Percentiles rank a stretch among this genome's conserved stretches.
Conservation (phyloP, 2,113 vertebrate species). For the Oryctolagus cuniculus region DNA sequence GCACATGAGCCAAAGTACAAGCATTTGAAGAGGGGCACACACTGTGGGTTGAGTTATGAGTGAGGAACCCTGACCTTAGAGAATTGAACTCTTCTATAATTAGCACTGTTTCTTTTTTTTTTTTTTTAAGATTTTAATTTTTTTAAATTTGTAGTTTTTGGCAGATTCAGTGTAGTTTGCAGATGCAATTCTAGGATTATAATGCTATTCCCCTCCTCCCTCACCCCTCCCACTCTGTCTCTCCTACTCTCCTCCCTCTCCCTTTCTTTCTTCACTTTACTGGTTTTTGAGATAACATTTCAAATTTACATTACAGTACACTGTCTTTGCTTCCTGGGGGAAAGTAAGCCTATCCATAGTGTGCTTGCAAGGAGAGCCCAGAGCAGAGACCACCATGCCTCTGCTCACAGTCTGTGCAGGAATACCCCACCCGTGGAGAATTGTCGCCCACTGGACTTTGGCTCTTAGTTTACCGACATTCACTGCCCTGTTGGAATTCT, state of each 20-base stretch:
- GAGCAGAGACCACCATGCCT: neutral
- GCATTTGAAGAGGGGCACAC: neutral
- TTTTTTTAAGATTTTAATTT: too few relatives aligned
- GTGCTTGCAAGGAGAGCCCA: constrained; percentile 30
- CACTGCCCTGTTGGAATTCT: neutral
- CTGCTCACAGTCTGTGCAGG: neutral
- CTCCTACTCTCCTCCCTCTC: too few relatives aligned
- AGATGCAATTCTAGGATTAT: too few relatives aligned
- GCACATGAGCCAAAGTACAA: neutral
- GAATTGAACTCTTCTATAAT: neutral
- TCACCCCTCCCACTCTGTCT: too few relatives aligned
- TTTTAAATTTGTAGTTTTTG: too few relatives aligned
- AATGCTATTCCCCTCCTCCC: too few relatives aligned
- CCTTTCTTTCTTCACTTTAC: too few relatives aligned
- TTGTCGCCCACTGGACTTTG: neutral
- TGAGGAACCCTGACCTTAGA: neutral
- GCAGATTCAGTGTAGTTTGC: too few relatives aligned
- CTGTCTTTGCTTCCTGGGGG: neutral
- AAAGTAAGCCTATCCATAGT: neutral
- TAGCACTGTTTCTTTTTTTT: too few relatives aligned
- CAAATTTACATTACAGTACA: too few relatives aligned
- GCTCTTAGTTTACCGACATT: constrained; percentile 7
- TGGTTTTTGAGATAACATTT: too few relatives aligned
- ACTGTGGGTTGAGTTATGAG: neutral
- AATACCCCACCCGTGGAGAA: neutral